Conservation (phyloP, 2,113 vertebrate species). For the Tachysurus fulvidraco region DNA sequence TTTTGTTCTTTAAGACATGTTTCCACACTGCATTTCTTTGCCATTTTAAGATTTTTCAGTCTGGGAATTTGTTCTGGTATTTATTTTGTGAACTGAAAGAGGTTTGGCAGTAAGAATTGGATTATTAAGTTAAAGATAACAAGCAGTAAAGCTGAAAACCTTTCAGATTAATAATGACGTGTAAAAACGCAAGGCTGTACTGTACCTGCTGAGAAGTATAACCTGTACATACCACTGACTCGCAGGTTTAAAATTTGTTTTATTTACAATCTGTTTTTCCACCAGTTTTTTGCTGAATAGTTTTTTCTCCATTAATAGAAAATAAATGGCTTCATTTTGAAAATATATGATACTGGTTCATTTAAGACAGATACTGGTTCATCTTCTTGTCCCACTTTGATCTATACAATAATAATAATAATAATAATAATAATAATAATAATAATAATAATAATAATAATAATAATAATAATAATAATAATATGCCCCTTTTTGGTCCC, state of each 20-base stretch:
- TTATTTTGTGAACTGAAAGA: neutral
- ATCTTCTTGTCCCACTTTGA: neutral
- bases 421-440: too few species aligned
- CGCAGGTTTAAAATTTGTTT: neutral
- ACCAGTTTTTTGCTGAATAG: neutral
- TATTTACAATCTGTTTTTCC: neutral
- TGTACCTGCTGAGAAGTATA: neutral
- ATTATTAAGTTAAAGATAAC: neutral
- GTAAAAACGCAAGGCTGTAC: neutral
- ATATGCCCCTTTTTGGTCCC: neutral
- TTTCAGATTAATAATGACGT: neutral
- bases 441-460: too few species aligned
- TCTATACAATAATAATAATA: neutral
- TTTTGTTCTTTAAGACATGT: neutral
- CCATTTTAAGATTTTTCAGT: neutral
- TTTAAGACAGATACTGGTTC: neutral
- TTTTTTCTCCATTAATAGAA: neutral
- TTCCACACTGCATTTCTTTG: neutral
- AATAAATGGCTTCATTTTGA: neutral
- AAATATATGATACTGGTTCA: too few species aligned
- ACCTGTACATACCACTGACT: neutral
- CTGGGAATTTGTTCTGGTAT: conserved; percentile 10
- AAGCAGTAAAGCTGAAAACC: neutral
- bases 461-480: too few species aligned
- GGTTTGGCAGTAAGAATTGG: neutral